Conservation (phyloP, 2,888 invertebrate species). For the Sphaeridia pumilis region DNA sequence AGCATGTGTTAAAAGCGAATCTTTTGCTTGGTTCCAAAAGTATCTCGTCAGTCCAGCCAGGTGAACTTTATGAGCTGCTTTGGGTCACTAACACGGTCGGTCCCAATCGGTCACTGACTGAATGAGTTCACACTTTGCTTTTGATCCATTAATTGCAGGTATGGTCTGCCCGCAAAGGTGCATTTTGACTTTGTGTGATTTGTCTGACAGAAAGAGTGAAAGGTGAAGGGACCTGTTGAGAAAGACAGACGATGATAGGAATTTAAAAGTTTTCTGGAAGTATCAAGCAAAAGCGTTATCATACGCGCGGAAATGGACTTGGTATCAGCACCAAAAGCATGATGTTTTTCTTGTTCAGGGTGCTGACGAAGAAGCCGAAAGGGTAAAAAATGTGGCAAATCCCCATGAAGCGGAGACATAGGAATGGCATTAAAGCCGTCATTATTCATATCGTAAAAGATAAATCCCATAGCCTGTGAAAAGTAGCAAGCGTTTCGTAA, state of each 20-base stretch:
- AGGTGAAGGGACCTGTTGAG: not conserved
- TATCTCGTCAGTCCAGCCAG: no score
- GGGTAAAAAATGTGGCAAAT: conserved; percentile 1
- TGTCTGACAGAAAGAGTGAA: not conserved
- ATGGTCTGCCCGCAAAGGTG: not conserved
- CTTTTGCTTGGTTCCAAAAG: not conserved
- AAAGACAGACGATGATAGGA: no score
- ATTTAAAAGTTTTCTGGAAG: no score
- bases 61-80: not conserved
- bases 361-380: not conserved
- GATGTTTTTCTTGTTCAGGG: no score
- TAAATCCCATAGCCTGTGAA: no score
- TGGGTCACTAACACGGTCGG: not conserved
- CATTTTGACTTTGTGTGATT: not conserved
- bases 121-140: not conserved
- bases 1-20: no score
- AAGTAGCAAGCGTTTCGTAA: no score
- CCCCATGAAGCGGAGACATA: not conserved
- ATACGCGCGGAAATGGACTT: no score
- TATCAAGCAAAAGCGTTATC: no score
- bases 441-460: not conserved
- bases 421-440: not conserved
- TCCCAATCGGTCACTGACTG: not conserved
- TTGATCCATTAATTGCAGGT: not conserved
- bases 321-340: no score